Evolutionary conservation across 2,113 vertebrate genomes (phyloP), one percentile per base, ranked within the genome.

Genomic region (Microcebus tavaratra): DNA sequence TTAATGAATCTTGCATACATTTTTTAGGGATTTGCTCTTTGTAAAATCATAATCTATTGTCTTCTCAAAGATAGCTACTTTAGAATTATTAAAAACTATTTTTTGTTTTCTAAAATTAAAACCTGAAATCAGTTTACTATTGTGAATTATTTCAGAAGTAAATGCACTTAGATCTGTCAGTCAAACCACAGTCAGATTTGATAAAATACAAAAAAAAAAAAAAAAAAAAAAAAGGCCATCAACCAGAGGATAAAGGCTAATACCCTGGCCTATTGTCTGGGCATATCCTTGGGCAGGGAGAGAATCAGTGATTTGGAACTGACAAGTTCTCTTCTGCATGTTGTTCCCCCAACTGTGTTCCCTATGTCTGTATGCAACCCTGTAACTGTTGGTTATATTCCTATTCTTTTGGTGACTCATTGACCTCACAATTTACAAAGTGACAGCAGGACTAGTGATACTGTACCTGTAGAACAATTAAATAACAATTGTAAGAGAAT

Each of bases 61-160:
- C 75, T 68, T 92, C 3, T 95, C 65, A 91, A 93, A 94, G 63
- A 94, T 50, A 89, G 75, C 78, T 92, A 85, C 12, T 91, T 93
- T 67, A 93, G 90, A 61, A 78, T 72, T 85, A 82, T 63, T 85
- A 42, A 68, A 94, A 79, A 73, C n/a, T 45, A 48, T 31, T 75
- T 78, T 84, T 96, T 25, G 48, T 59, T 17, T 95, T 63, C 50
- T 89, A 65, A 94, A 97, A 88, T 89, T 78, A 91, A 97, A 86
- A 42, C 78, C 83, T 1, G 18, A 75, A 89, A 70, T 95, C 27
- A 63, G 11, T 70, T 68, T 95, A 27, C 48, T 83, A 0, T 86
- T 93, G 61, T 94, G 53, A 96, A 67, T 96, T 92, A 88, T 90
- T 88, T 91, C 84, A 83, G 48, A 91, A 53, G 76, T 55, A 85